A percentile compares a stretch with the other conserved stretches of the same genome.
phyloP scores from a whole-genome alignment of 2,888 invertebrate species.

The Hylaea fasciaria region DNA sequence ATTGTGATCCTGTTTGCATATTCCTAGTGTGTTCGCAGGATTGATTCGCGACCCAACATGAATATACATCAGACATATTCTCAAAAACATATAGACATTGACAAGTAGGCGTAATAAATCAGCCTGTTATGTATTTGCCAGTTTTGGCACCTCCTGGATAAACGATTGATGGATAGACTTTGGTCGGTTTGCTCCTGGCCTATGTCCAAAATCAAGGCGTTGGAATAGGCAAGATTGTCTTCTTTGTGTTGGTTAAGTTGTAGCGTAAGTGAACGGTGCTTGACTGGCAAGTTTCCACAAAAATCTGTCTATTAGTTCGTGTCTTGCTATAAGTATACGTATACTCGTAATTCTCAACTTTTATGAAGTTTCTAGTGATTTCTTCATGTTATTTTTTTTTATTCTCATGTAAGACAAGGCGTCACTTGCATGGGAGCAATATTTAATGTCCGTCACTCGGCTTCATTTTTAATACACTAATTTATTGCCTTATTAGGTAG shows the following conservation, averaged over 20 bases:
- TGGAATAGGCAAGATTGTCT: slow-evolving; percentile 10
- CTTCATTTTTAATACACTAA: too few relatives aligned
- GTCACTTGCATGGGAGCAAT: too few relatives aligned
- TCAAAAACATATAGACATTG: slow-evolving; percentile 24
- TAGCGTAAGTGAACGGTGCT: background rate
- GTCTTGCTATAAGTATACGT: too few relatives aligned
- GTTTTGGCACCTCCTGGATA: slow-evolving; percentile 33
- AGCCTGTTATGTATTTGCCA: slow-evolving; percentile 21
- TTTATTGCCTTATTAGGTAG: too few relatives aligned
- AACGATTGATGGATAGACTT: slow-evolving; percentile 21
- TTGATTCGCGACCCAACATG: slow-evolving; percentile 28
- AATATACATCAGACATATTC: slow-evolving; percentile 19
- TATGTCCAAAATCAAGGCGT: slow-evolving; percentile 26
- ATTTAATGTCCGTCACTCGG: too few relatives aligned
- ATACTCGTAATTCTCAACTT: too few relatives aligned
- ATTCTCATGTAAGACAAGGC: too few relatives aligned
- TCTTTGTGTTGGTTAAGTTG: slow-evolving; percentile 1
- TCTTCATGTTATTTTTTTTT: too few relatives aligned
- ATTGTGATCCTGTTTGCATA: slow-evolving; percentile 19
- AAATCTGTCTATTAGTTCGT: too few relatives aligned
- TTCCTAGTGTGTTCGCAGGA: slow-evolving; percentile 29
- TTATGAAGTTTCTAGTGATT: too few relatives aligned
- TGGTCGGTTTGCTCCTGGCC: slow-evolving; percentile 14
- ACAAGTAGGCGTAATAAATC: slow-evolving; percentile 31
- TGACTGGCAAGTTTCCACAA: too few relatives aligned